phyloP scores from a whole-genome alignment of 2,888 invertebrate species.

The Volucella bombylans region DNA sequence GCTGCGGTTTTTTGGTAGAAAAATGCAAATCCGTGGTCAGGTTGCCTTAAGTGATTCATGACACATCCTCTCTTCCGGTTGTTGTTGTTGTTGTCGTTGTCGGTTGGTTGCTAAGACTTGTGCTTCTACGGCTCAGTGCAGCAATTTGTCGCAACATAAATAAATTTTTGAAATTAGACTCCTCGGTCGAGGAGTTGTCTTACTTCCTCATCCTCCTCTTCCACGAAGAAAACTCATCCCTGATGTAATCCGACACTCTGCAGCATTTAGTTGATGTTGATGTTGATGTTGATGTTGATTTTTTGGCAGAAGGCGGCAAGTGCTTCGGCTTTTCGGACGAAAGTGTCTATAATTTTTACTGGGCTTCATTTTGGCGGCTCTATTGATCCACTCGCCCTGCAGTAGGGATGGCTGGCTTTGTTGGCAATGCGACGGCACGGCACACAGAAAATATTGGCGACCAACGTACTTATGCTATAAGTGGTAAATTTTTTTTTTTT shows the following conservation, averaged over 20 bases:
- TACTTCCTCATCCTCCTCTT: too few species aligned
- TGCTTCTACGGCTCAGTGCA: conserved; percentile 33
- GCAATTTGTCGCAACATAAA: conserved; percentile 71
- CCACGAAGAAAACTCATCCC: conserved; percentile 14
- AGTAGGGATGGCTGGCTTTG: neutral
- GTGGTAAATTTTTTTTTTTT: conserved; percentile 29
- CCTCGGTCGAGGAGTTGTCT: conserved; percentile 2
- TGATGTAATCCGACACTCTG: conserved; percentile 70
- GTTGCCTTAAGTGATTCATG: conserved; percentile 57
- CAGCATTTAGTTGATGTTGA: conserved; percentile 67
- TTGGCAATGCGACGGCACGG: conserved; percentile 44
- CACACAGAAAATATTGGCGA: conserved; percentile 50
- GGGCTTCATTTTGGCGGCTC: conserved; percentile 67
- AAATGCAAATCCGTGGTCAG: conserved; percentile 53
- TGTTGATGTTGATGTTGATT: conserved; percentile 45
- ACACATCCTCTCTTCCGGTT: conserved; percentile 57
- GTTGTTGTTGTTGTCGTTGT: neutral
- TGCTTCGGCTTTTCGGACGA: conserved; percentile 42
- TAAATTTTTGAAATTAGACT: conserved; percentile 67
- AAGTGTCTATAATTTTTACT: conserved; percentile 64
- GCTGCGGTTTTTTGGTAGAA: conserved; percentile 55
- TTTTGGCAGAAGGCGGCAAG: conserved; percentile 69
- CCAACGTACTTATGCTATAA: conserved; percentile 64
- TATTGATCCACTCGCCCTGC: conserved; percentile 56
- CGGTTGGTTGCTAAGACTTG: too few species aligned